Evolutionary conservation across 2,888 invertebrate species (phyloP).

Genomic region (Drosophila picticornis): DNA sequence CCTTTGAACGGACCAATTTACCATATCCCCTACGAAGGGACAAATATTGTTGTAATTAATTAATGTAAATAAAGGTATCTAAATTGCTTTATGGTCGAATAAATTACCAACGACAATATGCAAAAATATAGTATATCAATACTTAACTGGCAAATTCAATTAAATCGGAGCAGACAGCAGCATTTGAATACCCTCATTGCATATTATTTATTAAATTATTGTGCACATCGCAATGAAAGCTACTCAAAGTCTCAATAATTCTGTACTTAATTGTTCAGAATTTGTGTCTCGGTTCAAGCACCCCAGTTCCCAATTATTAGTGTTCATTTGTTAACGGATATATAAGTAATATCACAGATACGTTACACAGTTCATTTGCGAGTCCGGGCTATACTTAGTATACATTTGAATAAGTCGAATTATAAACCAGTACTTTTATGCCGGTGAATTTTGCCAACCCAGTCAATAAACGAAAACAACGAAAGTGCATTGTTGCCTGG

Average conservation of each 20-base stretch:
- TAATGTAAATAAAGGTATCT: not conserved
- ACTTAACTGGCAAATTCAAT: not conserved
- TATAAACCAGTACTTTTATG: not conserved
- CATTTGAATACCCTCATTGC: not conserved
- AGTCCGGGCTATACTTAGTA: not conserved
- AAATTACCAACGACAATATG: not conserved
- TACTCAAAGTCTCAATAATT: not conserved
- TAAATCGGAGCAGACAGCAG: not conserved
- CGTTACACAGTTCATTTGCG: not conserved
- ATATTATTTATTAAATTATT: no score
- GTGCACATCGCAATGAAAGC: not conserved
- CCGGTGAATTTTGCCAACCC: conserved; percentile 21
- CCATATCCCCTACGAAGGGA: not conserved
- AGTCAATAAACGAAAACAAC: conserved; percentile 1
- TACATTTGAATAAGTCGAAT: not conserved
- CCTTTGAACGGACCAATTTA: not conserved
- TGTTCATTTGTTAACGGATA: not conserved
- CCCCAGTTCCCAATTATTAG: conserved; percentile 38
- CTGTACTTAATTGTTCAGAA: not conserved
- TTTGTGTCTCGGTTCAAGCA: conserved; percentile 35
- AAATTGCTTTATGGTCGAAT: not conserved
- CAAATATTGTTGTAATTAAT: not conserved
- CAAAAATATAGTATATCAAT: not conserved
- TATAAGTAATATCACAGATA: conserved; percentile 22
- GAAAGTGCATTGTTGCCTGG: conserved; percentile 7